Base-by-base conservation (phyloP, 2,797 vertebrate species). In the Orientallactaga sibirica region DNA sequence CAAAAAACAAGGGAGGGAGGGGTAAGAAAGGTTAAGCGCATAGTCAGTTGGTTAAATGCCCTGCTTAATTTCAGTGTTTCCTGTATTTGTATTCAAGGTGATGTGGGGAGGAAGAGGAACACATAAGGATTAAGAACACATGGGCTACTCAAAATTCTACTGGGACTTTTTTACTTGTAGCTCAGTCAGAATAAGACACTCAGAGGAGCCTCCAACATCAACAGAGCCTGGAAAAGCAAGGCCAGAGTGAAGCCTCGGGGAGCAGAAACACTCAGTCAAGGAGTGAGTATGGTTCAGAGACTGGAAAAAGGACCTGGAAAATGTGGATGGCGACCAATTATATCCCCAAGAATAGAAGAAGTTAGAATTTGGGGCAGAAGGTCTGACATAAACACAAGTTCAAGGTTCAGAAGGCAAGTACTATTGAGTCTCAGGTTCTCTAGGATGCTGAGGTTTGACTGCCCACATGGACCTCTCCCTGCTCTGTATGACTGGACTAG, bases 1-100 rank as follows among this genome's bases (percentile, higher is more conserved):
- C 16, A 58, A 58, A 58, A 58, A 58, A 48, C 48, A 48, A 7
- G 48, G 48, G 48, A 0, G 55, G 62, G 25, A 73, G 20, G 29
- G 62, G 43, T 74, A 83, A 64, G 7, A 88, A 29, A 90, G 68
- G 67, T 84, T 83, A 94, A 93, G 48, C 75, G 55, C 27, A 75
- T n/a, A 2, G 19, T 48, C 73, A 86, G 25, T 9, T 86, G 66
- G 41, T 80, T 68, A 93, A 92, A 81, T 11, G 79, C 4, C 48
- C 70, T 76, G 75, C 29, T 48, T 48, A 88, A 78, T 52, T 61
- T 92, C 87, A 93, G 24, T 88, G 25, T 88, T 81, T 73, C 14
- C 48, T 75, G 64, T 14, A 78, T 61, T n/a, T 15, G 55, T 62
- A 61, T 75, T 79, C 2, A 27, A 82, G 8, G 33, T 27, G 27